A percentile compares a stretch with the other conserved stretches of the same genome.
phyloP scores from a whole-genome alignment of 1,140 invertebrate genomes.

The Aphelinus atriplicis region DNA sequence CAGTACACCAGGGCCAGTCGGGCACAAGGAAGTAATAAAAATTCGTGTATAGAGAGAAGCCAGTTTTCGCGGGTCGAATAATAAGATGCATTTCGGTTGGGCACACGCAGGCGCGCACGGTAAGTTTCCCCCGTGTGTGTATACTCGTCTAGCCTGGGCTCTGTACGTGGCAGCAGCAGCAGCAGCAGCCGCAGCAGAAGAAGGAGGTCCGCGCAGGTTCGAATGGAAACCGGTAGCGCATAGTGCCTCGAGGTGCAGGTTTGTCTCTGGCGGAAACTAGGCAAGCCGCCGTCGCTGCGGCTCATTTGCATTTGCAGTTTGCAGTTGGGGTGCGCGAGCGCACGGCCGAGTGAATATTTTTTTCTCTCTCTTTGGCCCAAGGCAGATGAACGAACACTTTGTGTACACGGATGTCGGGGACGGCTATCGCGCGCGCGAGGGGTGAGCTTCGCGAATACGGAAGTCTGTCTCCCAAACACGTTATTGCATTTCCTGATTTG shows the following conservation, averaged over 20 bases:
- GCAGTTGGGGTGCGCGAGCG: background rate
- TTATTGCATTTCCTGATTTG: too few species aligned
- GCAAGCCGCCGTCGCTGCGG: background rate
- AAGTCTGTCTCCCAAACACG: too few species aligned
- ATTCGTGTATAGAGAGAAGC: background rate
- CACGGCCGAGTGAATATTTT: background rate
- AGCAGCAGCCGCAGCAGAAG: background rate
- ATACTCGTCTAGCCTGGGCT: background rate
- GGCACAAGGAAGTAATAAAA: slow-evolving; percentile 33
- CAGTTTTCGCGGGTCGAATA: slow-evolving; percentile 16
- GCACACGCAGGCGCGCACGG: background rate
- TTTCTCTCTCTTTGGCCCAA: background rate
- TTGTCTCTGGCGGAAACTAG: slow-evolving; percentile 10
- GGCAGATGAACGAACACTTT: background rate
- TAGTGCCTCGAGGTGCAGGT: slow-evolving; percentile 3
- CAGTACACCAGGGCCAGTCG: too few species aligned
- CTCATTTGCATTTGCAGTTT: background rate
- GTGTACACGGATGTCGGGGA: background rate
- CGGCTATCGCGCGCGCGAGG: slow-evolving; percentile 13
- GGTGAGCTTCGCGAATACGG: slow-evolving; percentile 14
- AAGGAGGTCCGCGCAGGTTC: background rate
- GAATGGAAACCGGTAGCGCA: slow-evolving; percentile 35
- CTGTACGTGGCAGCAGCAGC: background rate
- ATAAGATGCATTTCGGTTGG: slow-evolving; percentile 40
- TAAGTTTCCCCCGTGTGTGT: background rate